Evolutionary conservation across 2,888 invertebrate genomes (phyloP).

Genomic region (Sesamia inferens): DNA sequence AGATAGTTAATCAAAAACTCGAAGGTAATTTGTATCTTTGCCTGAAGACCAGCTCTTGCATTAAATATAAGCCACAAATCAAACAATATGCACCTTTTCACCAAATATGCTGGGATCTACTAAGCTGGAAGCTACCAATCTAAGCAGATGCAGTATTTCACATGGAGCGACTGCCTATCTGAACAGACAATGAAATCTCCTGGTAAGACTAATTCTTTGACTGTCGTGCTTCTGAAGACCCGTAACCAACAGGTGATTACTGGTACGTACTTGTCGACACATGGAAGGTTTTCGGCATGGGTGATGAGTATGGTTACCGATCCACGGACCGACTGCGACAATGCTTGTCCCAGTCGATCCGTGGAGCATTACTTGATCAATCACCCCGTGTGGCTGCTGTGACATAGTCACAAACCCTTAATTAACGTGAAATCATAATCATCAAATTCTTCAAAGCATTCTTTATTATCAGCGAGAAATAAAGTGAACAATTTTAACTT

Average conservation of each 20-base stretch:
- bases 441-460: neutral
- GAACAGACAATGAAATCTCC: neutral
- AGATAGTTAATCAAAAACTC: too few relatives aligned
- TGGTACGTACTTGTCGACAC: neutral
- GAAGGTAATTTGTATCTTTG: too few relatives aligned
- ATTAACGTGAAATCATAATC: neutral
- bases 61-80: too few relatives aligned
- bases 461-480: too few relatives aligned
- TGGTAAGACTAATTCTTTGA: neutral
- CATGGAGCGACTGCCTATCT: neutral
- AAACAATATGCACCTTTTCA: too few relatives aligned
- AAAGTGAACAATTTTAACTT: neutral
- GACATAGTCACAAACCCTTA: neutral
- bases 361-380: neutral
- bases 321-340: neutral
- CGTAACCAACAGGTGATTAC: neutral
- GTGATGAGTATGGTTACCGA: neutral
- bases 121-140: too few relatives aligned
- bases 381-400: neutral
- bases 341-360: too few relatives aligned
- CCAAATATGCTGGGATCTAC: neutral
- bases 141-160: neutral
- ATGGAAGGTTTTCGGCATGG: neutral
- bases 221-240: neutral
- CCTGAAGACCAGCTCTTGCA: too few relatives aligned